Conservation (phyloP, 2,113 vertebrate species). For the Himantopus leucocephalus region DNA sequence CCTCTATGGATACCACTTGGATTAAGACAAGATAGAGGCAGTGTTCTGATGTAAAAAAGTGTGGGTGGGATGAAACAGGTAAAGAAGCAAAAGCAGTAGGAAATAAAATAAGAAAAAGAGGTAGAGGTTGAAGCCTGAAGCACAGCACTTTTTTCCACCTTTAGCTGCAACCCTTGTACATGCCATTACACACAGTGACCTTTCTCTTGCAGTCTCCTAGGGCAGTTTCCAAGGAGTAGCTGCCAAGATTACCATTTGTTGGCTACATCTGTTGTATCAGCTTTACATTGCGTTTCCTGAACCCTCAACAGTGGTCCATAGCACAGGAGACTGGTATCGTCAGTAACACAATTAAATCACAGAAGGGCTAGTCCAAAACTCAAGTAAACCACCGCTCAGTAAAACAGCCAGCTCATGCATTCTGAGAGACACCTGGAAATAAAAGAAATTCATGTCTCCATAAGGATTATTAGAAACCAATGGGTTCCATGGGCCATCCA, state of each 20-base stretch:
- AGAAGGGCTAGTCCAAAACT: neutral
- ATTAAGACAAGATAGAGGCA: neutral
- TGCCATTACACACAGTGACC: neutral
- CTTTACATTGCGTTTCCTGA: neutral
- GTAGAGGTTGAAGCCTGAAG: neutral
- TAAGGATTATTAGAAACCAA: neutral
- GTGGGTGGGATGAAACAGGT: neutral
- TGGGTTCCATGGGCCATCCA: neutral
- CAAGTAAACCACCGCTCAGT: neutral
- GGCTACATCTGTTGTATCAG: neutral
- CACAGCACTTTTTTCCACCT: neutral
- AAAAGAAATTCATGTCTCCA: neutral
- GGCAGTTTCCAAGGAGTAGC: neutral
- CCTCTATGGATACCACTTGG: neutral
- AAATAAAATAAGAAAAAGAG: neutral
- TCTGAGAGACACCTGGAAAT: neutral
- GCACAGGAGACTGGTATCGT: rapidly evolving
- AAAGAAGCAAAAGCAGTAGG: neutral
- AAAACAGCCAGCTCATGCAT: neutral
- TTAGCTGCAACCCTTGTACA: neutral
- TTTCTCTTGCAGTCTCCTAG: neutral
- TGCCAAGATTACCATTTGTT: neutral
- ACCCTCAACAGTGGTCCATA: neutral
- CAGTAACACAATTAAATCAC: neutral
- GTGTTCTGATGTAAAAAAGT: neutral